Evolutionary conservation across 2,888 invertebrate genomes (phyloP).

Genomic region (Drosophila lutescens): DNA sequence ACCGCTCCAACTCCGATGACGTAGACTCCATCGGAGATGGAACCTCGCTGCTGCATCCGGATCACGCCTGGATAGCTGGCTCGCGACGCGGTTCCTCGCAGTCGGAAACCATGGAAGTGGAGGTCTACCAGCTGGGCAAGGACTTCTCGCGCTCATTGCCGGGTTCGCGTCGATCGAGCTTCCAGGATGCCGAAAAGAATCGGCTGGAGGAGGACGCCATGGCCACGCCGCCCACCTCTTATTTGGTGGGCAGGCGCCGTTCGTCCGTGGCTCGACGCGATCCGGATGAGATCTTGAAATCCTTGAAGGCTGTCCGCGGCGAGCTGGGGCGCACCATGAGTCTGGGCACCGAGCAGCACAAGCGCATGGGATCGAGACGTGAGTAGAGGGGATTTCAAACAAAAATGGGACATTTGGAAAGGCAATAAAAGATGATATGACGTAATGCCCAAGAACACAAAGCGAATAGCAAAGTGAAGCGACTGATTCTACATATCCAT

Average conservation of each 20-base stretch:
- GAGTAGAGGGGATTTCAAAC: constrained; percentile 84
- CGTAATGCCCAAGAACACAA: neutral
- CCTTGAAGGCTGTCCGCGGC: constrained; percentile 92
- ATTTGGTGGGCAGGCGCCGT: constrained; percentile 89
- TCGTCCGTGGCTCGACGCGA: constrained; percentile 93
- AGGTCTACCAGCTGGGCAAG: constrained; percentile 93
- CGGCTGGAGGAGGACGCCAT: constrained; percentile 85
- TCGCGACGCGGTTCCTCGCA: constrained; percentile 95
- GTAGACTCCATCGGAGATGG: constrained; percentile 91
- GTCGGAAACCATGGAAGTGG: constrained; percentile 93
- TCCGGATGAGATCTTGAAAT: constrained; percentile 93
- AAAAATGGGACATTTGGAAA: neutral
- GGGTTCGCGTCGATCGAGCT: constrained; percentile 93
- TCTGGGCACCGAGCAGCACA: constrained; percentile 87
- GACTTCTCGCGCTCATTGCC: constrained; percentile 94
- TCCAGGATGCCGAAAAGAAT: constrained; percentile 89
- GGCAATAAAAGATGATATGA: neutral
- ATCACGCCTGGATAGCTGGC: constrained; percentile 91
- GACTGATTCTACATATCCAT: neutral
- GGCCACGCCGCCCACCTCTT: constrained; percentile 85
- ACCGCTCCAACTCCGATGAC: constrained; percentile 91
- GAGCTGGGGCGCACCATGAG: constrained; percentile 93
- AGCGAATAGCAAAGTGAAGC: too few relatives aligned
- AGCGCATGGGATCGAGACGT: constrained; percentile 88
- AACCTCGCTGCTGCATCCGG: constrained; percentile 92